Percentiles rank a stretch among this genome's conserved stretches.
Conservation (phyloP, 2,113 vertebrate species). For the Hipposideros armiger region DNA sequence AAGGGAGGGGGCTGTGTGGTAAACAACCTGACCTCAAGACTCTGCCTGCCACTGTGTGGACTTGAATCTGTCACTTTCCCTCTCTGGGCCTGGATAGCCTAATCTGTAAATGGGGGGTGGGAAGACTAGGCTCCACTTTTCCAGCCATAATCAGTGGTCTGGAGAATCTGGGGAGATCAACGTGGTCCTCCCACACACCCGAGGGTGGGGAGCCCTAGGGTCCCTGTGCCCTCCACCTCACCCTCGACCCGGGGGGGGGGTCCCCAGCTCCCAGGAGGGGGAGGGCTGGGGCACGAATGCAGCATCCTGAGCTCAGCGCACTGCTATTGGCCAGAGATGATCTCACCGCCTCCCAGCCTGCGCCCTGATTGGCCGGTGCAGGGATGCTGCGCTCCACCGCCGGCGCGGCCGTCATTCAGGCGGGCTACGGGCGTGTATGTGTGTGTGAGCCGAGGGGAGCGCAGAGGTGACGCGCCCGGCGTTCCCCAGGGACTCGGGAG, state of each 20-base stretch:
- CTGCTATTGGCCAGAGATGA: slow-evolving; percentile 96
- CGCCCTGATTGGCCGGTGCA: slow-evolving; percentile 91
- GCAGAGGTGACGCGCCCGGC: slow-evolving; percentile 58
- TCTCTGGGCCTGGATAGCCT: background rate
- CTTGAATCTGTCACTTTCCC: slow-evolving; percentile 69
- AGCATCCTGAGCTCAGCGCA: slow-evolving; percentile 88
- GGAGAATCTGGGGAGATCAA: background rate
- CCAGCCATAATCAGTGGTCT: background rate
- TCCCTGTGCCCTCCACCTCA: slow-evolving; percentile 36
- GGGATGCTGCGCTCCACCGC: slow-evolving; percentile 91
- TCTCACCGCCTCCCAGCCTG: slow-evolving; percentile 94
- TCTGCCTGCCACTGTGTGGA: slow-evolving; percentile 31
- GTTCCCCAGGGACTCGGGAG: slow-evolving; percentile 5
- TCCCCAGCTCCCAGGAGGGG: slow-evolving; percentile 53
- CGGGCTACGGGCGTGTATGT: slow-evolving; percentile 83
- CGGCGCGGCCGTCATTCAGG: slow-evolving; percentile 95
- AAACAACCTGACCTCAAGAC: background rate
- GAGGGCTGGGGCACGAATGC: slow-evolving; percentile 79
- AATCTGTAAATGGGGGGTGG: background rate
- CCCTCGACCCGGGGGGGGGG: slow-evolving; percentile 35
- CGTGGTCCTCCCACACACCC: background rate
- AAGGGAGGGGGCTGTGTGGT: background rate
- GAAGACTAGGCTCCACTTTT: background rate
- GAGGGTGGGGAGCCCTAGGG: background rate
- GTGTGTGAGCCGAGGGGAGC: slow-evolving; percentile 77